Conservation (phyloP, 2,888 invertebrate species). For the Neoascia interrupta region DNA sequence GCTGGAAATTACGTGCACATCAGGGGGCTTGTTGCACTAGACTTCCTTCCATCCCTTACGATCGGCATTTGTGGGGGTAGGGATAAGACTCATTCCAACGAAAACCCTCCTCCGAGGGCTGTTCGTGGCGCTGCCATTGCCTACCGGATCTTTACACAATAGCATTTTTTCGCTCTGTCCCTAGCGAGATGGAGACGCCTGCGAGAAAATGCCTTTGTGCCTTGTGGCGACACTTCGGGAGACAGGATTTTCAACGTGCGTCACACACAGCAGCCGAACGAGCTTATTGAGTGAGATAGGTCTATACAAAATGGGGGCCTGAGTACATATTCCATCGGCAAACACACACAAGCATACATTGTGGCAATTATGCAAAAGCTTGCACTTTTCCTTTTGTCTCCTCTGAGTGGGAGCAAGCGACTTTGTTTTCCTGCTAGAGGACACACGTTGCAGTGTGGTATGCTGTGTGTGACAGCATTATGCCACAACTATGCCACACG, state of each 20-base stretch:
- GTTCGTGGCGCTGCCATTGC: neutral
- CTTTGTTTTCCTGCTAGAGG: constrained; percentile 16
- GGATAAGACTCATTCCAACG: no score
- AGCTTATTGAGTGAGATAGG: constrained; percentile 33
- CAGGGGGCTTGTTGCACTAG: constrained; percentile 2
- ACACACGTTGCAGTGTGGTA: constrained; percentile 1
- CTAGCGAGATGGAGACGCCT: neutral
- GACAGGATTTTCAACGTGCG: neutral
- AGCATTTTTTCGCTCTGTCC: no score
- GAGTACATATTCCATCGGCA: neutral
- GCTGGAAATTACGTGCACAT: constrained; percentile 22
- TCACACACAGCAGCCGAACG: constrained; percentile 22
- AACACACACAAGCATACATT: neutral
- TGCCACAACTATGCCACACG: constrained; percentile 21
- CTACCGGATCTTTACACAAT: constrained; percentile 11
- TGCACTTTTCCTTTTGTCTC: neutral
- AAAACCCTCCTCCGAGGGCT: neutral
- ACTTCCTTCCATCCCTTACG: constrained; percentile 3
- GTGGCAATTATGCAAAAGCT: constrained; percentile 25
- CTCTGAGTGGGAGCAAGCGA: neutral
- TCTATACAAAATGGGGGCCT: neutral
- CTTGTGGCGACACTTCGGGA: neutral
- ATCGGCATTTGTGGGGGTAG: constrained; percentile 14
- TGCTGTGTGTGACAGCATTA: constrained; percentile 35
- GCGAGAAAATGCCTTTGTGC: constrained; percentile 11